phyloP scores from a whole-genome alignment of 2,797 vertebrate species.

The Hippoglossus hippoglossus region DNA sequence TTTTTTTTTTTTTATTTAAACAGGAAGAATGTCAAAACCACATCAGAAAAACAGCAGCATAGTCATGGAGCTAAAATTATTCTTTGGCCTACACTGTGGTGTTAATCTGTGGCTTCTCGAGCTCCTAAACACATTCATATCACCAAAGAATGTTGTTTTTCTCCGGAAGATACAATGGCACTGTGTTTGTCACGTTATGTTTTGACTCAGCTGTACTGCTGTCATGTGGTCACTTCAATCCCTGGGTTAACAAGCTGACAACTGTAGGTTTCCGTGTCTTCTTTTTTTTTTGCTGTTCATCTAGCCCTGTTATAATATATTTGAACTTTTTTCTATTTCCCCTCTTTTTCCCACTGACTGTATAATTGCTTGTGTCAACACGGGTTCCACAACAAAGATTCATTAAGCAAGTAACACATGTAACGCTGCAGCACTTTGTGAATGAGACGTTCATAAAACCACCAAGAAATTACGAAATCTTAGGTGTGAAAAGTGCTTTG shows the following conservation, averaged over 20 bases:
- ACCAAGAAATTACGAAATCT: no score
- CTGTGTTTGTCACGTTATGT: slow-evolving; percentile 67
- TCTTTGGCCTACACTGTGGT: slow-evolving; percentile 59
- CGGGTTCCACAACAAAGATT: slow-evolving; percentile 4
- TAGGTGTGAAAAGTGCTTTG: no score
- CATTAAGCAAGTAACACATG: not conserved
- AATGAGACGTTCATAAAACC: no score
- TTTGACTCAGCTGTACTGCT: slow-evolving; percentile 53
- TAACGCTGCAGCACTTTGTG: no score
- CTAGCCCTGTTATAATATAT: not conserved
- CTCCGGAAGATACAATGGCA: slow-evolving; percentile 66
- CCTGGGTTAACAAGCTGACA: slow-evolving; percentile 50
- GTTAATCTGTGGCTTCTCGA: slow-evolving; percentile 74
- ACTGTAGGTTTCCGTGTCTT: slow-evolving; percentile 45
- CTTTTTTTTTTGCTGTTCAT: not conserved
- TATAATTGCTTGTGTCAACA: slow-evolving; percentile 17
- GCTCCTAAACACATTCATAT: slow-evolving; percentile 78
- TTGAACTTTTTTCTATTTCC: slow-evolving; percentile 20
- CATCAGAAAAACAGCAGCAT: slow-evolving; percentile 58
- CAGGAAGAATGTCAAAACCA: slow-evolving; percentile 69
- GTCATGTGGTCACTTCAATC: slow-evolving; percentile 69
- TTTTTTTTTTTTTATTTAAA: slow-evolving; percentile 44
- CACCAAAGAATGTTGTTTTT: slow-evolving; percentile 78
- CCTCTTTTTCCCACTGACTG: slow-evolving; percentile 15
- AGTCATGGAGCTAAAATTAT: slow-evolving; percentile 70